Base-by-base conservation (phyloP, 2,888 invertebrate genomes). In the Beris chalybata region DNA sequence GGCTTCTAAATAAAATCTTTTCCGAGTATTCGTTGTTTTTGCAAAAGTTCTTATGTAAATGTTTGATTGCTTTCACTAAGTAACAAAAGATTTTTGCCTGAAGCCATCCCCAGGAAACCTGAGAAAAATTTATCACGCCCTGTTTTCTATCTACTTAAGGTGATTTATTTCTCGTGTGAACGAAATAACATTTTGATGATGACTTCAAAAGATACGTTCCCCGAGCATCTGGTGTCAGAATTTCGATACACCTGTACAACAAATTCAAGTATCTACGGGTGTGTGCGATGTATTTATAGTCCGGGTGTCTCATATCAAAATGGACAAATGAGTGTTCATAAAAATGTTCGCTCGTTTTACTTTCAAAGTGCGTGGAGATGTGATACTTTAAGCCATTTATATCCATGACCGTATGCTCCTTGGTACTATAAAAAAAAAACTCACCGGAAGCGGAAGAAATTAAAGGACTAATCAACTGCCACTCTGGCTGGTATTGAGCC, bases 171-270 rank as follows among this genome's bases (percentile, higher is more conserved):
- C 43, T 61, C 61, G 50, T 52, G 61, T 52, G 61, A 38, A 61
- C 50, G 38, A 61, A 61, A 61, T 61, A 52, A 61, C 52, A 52
- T 50, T 61, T 61, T 61, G 61, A 61, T 52, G 61, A 61, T 61
- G 61, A 61, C 52, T 61, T 47, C 47, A n/a, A 47, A 52, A 11
- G 38, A 31, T 6, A 22, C 5, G 50, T 30, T 6, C 12, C 61
- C 4, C 43, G 12, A 61, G 48, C n/a, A 48, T 48, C 48, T 13
- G 48, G 15, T 48, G 38, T 38, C 38, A 7, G 38, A 9, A 9
- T 38, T 3, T 9, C 38, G 38, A 38, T 38, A 38, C 38, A 38
- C 38, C 38, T 38, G 38, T 7, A 38, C 9, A 9, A 38, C 5
- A 9, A 1, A 9, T 38, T 38, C 9, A 38, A 38, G 38, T 38